These are phyloP conservation scores for Mus minutoides DNA, from an alignment of 2,797 vertebrate genomes.

Conservation along the genomic window DNA sequence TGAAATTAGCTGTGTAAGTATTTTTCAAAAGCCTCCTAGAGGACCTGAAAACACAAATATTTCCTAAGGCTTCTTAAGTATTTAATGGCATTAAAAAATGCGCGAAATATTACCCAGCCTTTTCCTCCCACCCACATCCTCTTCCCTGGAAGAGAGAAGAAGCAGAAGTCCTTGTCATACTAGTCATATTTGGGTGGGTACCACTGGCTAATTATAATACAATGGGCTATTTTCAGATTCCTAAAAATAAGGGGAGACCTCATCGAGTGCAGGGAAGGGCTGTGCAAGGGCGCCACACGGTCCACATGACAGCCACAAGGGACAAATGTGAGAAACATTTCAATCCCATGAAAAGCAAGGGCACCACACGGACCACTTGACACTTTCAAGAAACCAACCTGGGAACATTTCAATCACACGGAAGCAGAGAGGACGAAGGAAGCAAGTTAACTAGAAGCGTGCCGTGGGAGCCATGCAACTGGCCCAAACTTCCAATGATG, in stretches of 20 bases:
- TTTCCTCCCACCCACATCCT: not conserved
- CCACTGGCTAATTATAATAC: conserved; percentile 67
- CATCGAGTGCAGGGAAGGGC: conserved; percentile 18
- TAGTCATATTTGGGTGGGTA: conserved; percentile 65
- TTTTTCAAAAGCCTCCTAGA: conserved; percentile 16
- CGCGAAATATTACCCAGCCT: conserved; percentile 26
- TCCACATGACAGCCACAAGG: conserved; percentile 61
- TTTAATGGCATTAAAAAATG: conserved; percentile 54
- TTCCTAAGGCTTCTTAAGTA: conserved; percentile 20
- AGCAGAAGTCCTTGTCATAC: conserved; percentile 63
- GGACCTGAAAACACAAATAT: conserved; percentile 22
- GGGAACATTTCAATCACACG: conserved; percentile 52
- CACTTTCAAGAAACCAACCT: too few relatives aligned
- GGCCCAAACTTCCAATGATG: not conserved
- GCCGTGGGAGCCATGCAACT: not conserved
- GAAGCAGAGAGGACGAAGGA: not conserved
- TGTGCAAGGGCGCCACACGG: conserved; percentile 58
- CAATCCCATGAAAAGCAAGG: not conserved
- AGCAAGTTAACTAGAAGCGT: conserved; percentile 48
- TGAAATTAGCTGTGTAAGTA: conserved; percentile 12
- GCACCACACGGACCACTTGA: too few relatives aligned
- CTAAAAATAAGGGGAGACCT: conserved; percentile 69
- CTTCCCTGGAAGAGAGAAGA: conserved; percentile 38
- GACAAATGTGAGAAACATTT: conserved; percentile 61
- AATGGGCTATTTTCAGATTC: conserved; percentile 78